Evolutionary conservation across 2,888 invertebrate genomes (phyloP).

Genomic region (Stictocephala bisonia): DNA sequence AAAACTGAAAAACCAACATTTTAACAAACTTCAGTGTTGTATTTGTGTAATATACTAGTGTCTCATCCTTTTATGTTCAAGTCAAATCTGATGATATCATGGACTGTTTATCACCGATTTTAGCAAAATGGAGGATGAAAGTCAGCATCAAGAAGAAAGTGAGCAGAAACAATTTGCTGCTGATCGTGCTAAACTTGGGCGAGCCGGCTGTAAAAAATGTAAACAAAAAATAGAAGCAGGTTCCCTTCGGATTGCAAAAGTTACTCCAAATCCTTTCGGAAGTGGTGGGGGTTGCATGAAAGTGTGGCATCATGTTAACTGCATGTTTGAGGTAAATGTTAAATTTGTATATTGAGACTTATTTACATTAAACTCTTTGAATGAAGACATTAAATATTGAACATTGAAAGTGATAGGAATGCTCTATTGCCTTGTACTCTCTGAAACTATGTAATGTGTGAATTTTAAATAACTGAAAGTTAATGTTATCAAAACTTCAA

Average conservation of each 20-base stretch:
- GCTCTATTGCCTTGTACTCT: no score
- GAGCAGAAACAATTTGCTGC: constrained; percentile 45
- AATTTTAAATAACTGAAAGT: no score
- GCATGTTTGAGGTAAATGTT: constrained; percentile 64
- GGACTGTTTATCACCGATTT: no score
- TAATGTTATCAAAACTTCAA: no score
- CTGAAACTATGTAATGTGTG: no score
- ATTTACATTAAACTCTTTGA: no score
- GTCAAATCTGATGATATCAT: no score
- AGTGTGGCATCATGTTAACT: constrained; percentile 83
- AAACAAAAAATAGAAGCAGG: constrained; percentile 81
- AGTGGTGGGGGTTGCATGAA: constrained; percentile 79
- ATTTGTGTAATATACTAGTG: no score
- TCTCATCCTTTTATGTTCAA: no score
- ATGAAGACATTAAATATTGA: background rate
- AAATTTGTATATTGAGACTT: no score
- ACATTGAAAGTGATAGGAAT: constrained; percentile 62
- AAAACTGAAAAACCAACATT: no score
- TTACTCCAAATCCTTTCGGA: constrained; percentile 81
- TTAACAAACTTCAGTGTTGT: no score
- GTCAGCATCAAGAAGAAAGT: background rate
- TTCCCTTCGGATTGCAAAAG: constrained; percentile 79
- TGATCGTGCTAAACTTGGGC: constrained; percentile 84
- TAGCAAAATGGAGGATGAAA: constrained; percentile 27
- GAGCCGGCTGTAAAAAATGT: constrained; percentile 88